These are phyloP conservation scores for Darevskia nairensis DNA, from an alignment of 2,797 vertebrate species.

Conservation along the genomic window DNA sequence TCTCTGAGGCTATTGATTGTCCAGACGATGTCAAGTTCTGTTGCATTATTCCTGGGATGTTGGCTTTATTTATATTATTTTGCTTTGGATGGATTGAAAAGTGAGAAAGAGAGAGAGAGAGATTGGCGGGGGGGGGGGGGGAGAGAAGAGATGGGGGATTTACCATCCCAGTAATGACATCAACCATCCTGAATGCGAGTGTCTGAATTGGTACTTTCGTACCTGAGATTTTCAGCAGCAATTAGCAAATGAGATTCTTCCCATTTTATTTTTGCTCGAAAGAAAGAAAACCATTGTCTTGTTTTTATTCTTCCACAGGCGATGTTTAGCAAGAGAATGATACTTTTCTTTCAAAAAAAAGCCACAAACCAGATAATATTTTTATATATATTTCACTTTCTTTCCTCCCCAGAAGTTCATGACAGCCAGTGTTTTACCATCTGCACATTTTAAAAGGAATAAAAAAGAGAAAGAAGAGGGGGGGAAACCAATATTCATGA, in stretches of 20 bases:
- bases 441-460: slow-evolving; percentile 68
- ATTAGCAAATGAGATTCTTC: slow-evolving; percentile 39
- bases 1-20: slow-evolving; percentile 25
- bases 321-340: slow-evolving; percentile 31
- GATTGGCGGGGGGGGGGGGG: too few species aligned
- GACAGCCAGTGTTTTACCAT: slow-evolving; percentile 77
- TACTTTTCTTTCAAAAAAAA: slow-evolving; percentile 59
- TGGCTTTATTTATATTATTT: neutral
- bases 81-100: slow-evolving; percentile 2
- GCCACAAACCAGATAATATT: slow-evolving; percentile 64
- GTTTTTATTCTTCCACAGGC: slow-evolving; percentile 47
- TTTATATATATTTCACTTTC: slow-evolving; percentile 44
- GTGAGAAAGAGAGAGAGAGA: too few species aligned
- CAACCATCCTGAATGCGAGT: neutral
- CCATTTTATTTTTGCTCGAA: neutral
- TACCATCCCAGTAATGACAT: too few species aligned
- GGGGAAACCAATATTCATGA: slow-evolving; percentile 71
- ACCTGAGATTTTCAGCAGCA: slow-evolving; percentile 41
- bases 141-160: neutral
- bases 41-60: slow-evolving; percentile 26
- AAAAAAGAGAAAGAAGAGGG: slow-evolving; percentile 53
- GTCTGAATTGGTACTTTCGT: slow-evolving; percentile 19
- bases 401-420: slow-evolving; percentile 62
- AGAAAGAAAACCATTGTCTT: neutral
- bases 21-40: slow-evolving; percentile 10